Evolutionary conservation across 2,888 invertebrate genomes (phyloP).

Genomic region (Lordiphosa andalusiaca): DNA sequence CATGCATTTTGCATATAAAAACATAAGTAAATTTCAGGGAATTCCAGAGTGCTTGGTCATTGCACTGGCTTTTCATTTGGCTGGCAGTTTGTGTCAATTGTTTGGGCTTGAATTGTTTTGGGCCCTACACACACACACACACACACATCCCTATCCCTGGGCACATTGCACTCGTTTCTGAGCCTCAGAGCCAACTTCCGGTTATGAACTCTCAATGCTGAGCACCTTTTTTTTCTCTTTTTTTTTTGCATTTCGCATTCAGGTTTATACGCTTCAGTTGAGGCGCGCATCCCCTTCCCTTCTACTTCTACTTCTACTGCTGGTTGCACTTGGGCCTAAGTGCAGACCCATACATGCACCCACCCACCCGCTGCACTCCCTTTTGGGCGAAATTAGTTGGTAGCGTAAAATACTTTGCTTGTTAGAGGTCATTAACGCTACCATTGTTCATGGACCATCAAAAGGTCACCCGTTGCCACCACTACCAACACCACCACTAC

Average conservation of each 20-base stretch:
- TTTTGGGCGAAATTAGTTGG: constrained; percentile 46
- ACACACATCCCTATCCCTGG: constrained; percentile 31
- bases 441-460: constrained; percentile 52
- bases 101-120: constrained; percentile 63
- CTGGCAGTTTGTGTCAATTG: constrained; percentile 62
- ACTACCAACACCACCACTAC: constrained; percentile 28
- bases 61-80: constrained; percentile 22
- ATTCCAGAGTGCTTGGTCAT: constrained; percentile 56
- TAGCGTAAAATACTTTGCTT: constrained; percentile 65
- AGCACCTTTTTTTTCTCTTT: constrained; percentile 54
- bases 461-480: constrained; percentile 57
- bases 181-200: constrained; percentile 49
- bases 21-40: constrained; percentile 35
- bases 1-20: constrained; percentile 46
- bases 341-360: constrained; percentile 19
- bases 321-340: constrained; percentile 26
- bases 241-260: constrained; percentile 37
- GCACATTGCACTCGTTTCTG: constrained; percentile 56
- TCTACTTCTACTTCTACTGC: constrained; percentile 5
- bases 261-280: constrained; percentile 68
- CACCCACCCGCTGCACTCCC: constrained; percentile 9
- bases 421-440: constrained; percentile 76
- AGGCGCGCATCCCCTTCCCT: constrained; percentile 8
- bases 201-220: constrained; percentile 57
- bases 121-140: constrained; percentile 7